A percentile compares a stretch with the other conserved stretches of the same genome.
Conservation (phyloP, 2,888 invertebrate genomes). For the Lepeophtheirus nordmannii region DNA sequence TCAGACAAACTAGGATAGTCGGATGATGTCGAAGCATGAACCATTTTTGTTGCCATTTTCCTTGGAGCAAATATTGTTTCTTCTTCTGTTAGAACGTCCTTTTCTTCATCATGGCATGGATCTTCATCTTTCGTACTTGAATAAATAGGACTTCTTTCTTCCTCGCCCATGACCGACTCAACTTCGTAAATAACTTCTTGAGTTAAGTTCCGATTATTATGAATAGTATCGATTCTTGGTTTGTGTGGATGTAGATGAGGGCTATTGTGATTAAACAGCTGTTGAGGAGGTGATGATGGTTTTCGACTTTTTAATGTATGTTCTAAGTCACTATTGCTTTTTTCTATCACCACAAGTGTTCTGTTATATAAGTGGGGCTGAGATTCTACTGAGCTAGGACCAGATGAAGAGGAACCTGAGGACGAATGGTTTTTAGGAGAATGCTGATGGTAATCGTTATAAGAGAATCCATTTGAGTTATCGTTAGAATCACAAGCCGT, state of each 20-base stretch:
- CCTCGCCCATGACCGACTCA: not conserved
- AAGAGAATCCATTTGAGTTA: not conserved
- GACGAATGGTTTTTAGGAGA: not conserved
- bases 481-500: not conserved
- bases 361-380: conserved; percentile 13
- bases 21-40: not conserved
- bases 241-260: too few species aligned
- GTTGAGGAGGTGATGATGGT: not conserved
- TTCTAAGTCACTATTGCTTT: conserved; percentile 24
- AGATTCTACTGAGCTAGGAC: conserved; percentile 15
- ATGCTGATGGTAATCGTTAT: too few species aligned
- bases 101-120: not conserved
- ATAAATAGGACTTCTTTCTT: not conserved
- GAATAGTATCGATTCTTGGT: conserved; percentile 22
- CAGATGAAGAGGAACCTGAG: not conserved
- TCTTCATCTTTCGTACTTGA: conserved; percentile 1
- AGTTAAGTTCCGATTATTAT: conserved; percentile 22
- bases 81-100: not conserved
- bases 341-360: conserved; percentile 21
- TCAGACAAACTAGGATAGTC: conserved; percentile 22
- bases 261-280: too few species aligned
- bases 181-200: conserved; percentile 24
- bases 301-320: not conserved
- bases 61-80: conserved; percentile 11
- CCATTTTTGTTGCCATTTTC: not conserved